A percentile compares a stretch with the other conserved stretches of the same genome.
Conservation (phyloP, 2,888 invertebrate genomes). For the Spatulosminthurus flaviceps region DNA sequence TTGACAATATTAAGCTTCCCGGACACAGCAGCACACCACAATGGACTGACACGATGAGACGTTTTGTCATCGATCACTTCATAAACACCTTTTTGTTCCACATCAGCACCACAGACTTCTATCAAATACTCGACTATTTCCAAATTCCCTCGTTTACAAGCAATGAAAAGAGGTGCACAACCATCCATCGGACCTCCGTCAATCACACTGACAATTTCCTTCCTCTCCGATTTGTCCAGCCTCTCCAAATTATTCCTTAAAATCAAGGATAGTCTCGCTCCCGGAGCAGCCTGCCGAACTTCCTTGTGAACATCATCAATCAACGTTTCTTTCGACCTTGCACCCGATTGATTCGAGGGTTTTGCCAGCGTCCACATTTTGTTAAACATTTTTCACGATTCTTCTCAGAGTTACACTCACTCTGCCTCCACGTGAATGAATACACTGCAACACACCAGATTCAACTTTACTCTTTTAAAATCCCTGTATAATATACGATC, state of each 20-base stretch:
- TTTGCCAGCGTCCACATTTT: conserved; percentile 62
- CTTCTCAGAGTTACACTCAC: background rate
- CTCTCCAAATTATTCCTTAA: conserved; percentile 71
- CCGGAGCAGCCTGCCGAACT: conserved; percentile 70
- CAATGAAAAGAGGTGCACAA: conserved; percentile 83
- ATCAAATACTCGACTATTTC: conserved; percentile 88
- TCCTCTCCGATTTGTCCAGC: conserved; percentile 72
- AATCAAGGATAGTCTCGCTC: conserved; percentile 73
- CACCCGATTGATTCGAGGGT: conserved; percentile 46
- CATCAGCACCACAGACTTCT: conserved; percentile 80
- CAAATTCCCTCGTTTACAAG: conserved; percentile 80
- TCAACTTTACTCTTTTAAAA: no score
- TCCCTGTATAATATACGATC: no score
- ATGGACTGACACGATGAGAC: conserved; percentile 71
- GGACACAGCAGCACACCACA: conserved; percentile 92
- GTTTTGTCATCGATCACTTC: conserved; percentile 81
- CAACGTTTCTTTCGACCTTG: conserved; percentile 56
- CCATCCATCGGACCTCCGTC: conserved; percentile 71
- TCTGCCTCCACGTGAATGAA: background rate
- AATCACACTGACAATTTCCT: conserved; percentile 74
- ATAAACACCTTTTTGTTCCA: conserved; percentile 84
- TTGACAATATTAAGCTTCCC: conserved; percentile 81
- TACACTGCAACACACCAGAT: background rate
- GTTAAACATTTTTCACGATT: conserved; percentile 59
- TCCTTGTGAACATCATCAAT: conserved; percentile 59